Base-by-base conservation (phyloP, 2,113 vertebrate species). In the Campylorhamphus procurvoides region DNA sequence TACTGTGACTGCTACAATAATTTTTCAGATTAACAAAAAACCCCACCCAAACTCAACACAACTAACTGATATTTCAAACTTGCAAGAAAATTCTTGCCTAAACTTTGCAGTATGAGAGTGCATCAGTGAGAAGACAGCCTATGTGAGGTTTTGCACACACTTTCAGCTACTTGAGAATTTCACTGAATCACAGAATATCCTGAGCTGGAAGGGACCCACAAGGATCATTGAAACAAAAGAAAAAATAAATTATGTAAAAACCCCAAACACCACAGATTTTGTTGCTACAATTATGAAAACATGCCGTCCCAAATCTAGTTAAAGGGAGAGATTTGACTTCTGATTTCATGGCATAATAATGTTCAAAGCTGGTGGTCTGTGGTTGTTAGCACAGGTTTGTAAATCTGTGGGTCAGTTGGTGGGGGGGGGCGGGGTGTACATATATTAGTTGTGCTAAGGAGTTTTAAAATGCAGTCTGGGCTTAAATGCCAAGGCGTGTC, bases 221-320 rank as follows among this genome's bases (percentile, higher is more conserved):
- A 22, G 0, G 2, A 56, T 42, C 29, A 33, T 7, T 62, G 25
- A 87, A 52, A 15, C 2, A 37, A 87, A 64, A 50, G 1, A 1
- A 12, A 24, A 37, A 35, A 20, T 25, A 46, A 25, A 27, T 22
- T 3, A 10, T 0, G 0, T 13, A 12, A 46, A 35, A 5, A 1
- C 17, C 3, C 3, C 9, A 33, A 55, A 31, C 18, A 28, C 19
- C 3, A 28, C 10, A 31, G 33, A 46, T 47, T 31, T 47, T 67
- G 7, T 52, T 44, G 15, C 10, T 33, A 25, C 11, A 83, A 22
- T 3, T 16, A 13, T 6, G 23, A 63, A 77, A 22, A 25, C 4
- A 1, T 8, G 5, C 8, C 9, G 5, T 42, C 23, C 4, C 10
- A 62, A 58, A 63, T 19, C 11, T 33, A 25, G 12, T 25, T 82